These are phyloP conservation scores for Lipotes vexillifer DNA, from an alignment of 2,113 vertebrate species.

Conservation along the genomic window DNA sequence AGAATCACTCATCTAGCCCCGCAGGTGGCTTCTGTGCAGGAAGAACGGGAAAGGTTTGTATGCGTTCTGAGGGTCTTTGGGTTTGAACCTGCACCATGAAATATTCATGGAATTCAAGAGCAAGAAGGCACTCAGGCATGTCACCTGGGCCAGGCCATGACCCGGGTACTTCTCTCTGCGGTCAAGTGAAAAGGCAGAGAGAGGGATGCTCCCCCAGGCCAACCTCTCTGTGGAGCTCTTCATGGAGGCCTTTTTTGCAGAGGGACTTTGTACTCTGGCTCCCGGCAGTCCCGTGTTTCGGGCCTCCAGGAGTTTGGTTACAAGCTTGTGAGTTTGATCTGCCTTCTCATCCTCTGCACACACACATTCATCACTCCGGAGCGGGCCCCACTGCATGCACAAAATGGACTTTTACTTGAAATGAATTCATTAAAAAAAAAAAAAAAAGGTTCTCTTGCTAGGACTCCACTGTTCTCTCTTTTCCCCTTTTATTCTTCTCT, in stretches of 20 bases:
- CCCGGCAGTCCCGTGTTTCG: background rate
- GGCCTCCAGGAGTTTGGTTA: background rate
- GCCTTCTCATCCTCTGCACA: background rate
- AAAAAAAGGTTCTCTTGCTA: background rate
- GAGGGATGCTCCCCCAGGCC: background rate
- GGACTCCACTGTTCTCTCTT: background rate
- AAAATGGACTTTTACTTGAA: slow-evolving; percentile 38
- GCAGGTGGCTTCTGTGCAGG: background rate
- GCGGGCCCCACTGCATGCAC: background rate
- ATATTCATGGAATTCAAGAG: background rate
- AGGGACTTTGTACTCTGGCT: too few relatives aligned
- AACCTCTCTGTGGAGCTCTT: background rate
- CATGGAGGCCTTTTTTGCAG: background rate
- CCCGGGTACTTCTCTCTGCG: background rate
- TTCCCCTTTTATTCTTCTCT: background rate
- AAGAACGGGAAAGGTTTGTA: background rate
- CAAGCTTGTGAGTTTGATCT: background rate
- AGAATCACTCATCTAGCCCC: background rate
- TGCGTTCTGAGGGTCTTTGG: background rate
- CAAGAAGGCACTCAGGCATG: background rate
- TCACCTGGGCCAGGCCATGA: background rate
- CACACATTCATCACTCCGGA: background rate
- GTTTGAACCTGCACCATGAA: background rate
- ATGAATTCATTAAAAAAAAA: background rate
- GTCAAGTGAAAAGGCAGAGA: background rate